phyloP scores from a whole-genome alignment of 2,113 vertebrate genomes.

The Malurus melanocephalus region DNA sequence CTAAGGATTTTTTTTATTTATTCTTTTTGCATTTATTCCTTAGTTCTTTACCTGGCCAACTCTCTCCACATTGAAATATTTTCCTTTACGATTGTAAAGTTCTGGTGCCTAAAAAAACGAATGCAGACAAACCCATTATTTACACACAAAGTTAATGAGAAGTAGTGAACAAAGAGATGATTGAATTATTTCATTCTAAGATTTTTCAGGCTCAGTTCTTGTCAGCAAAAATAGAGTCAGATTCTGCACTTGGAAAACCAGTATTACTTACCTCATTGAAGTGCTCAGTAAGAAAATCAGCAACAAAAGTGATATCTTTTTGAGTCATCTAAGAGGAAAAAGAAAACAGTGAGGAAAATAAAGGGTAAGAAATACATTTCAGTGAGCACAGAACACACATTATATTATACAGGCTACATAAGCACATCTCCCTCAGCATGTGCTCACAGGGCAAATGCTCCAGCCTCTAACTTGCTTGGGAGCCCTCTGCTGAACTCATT shows the following conservation, averaged over 20 bases:
- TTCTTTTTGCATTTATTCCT: neutral
- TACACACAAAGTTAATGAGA: neutral
- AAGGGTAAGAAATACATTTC: neutral
- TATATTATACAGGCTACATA: neutral
- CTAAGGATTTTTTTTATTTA: neutral
- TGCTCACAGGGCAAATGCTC: neutral
- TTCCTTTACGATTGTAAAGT: constrained; percentile 95
- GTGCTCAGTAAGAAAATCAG: constrained; percentile 97
- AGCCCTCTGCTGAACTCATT: neutral
- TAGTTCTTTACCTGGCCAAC: constrained; percentile 88
- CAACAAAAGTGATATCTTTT: constrained; percentile 96
- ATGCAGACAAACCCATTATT: neutral
- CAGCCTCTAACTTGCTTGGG: neutral
- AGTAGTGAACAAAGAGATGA: neutral
- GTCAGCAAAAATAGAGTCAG: neutral
- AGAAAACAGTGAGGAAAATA: neutral
- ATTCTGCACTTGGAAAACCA: neutral
- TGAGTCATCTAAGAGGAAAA: constrained; percentile 88
- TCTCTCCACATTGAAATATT: constrained; percentile 96
- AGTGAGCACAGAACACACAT: neutral
- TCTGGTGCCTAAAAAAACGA: constrained; percentile 86
- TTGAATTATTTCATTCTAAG: neutral
- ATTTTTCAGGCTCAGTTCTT: neutral
- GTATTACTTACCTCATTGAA: constrained; percentile 88
- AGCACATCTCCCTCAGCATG: neutral